Percentiles rank a stretch among this genome's conserved stretches.
phyloP scores from a whole-genome alignment of 2,113 vertebrate genomes.

The Urocitellus parryii region DNA sequence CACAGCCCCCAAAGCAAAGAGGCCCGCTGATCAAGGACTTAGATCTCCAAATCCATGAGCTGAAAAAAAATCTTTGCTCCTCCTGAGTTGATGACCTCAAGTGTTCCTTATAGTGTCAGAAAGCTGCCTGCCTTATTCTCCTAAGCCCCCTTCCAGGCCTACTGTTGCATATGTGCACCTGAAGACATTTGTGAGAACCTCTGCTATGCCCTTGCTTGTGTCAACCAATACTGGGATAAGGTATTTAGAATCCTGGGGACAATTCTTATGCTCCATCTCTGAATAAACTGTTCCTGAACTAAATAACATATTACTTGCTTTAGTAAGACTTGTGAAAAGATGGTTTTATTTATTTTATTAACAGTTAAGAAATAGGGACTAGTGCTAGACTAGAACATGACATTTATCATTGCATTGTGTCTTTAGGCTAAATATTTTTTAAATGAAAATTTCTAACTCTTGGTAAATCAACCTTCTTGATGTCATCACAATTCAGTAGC shows the following conservation, averaged over 20 bases:
- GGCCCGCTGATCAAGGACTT: not conserved
- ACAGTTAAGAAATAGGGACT: not conserved
- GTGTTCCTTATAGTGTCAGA: not conserved
- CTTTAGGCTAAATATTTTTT: slow-evolving; percentile 40
- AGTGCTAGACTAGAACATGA: not conserved
- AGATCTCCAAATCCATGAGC: not conserved
- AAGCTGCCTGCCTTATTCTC: not conserved
- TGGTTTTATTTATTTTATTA: not conserved
- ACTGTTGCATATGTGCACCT: not conserved
- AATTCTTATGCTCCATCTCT: not conserved
- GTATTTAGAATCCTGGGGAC: not conserved
- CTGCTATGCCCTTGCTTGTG: not conserved
- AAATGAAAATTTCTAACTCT: slow-evolving; percentile 26
- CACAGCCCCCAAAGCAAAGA: not conserved
- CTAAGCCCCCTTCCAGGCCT: not conserved
- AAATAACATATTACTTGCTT: not conserved
- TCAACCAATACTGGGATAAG: not conserved
- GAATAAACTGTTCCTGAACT: slow-evolving; percentile 24
- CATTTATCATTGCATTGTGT: not conserved
- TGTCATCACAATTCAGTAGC: not conserved
- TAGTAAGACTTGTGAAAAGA: not conserved
- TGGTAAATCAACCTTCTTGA: not conserved
- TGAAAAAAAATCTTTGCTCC: not conserved
- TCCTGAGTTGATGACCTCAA: not conserved
- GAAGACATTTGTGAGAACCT: not conserved